A percentile compares a stretch with the other conserved stretches of the same genome.
phyloP scores from a whole-genome alignment of 2,888 invertebrate genomes.

The Athalia circularis region DNA sequence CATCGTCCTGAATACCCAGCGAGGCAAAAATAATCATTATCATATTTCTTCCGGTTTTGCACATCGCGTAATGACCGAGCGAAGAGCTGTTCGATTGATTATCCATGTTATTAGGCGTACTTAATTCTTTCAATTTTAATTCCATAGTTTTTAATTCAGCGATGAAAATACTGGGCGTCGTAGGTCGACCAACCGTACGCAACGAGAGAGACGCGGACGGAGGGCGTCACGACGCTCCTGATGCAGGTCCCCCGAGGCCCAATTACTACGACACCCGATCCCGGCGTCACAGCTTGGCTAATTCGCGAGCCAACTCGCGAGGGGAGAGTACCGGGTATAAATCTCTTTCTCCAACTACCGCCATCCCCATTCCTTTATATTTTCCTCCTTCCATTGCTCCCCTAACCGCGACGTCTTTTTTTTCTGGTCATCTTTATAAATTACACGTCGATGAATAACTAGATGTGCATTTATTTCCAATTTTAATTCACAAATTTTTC shows the following conservation, averaged over 20 bases:
- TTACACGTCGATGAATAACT: too few relatives aligned
- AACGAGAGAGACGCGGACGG: conserved; percentile 52
- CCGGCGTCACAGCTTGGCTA: conserved; percentile 70
- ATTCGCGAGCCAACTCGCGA: conserved; percentile 60
- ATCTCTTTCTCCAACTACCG: conserved; percentile 21
- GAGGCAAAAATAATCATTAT: neutral
- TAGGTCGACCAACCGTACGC: conserved; percentile 9
- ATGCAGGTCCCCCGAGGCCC: conserved; percentile 70
- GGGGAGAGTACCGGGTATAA: conserved; percentile 37
- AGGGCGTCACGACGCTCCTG: too few relatives aligned
- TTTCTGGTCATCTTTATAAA: too few relatives aligned
- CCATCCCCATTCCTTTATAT: neutral
- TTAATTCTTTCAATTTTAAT: conserved; percentile 9
- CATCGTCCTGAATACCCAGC: conserved; percentile 13
- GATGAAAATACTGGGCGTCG: conserved; percentile 32
- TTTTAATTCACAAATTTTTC: too few relatives aligned
- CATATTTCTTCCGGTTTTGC: neutral
- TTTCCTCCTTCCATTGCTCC: neutral
- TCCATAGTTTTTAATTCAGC: neutral
- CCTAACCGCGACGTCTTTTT: too few relatives aligned
- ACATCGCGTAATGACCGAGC: neutral
- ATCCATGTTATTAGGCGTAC: too few relatives aligned
- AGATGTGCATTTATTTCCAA: too few relatives aligned
- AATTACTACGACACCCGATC: conserved; percentile 74
- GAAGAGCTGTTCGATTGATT: too few relatives aligned